Base-by-base conservation (phyloP, 2,113 vertebrate species). In the Marcusenius ussheri region DNA sequence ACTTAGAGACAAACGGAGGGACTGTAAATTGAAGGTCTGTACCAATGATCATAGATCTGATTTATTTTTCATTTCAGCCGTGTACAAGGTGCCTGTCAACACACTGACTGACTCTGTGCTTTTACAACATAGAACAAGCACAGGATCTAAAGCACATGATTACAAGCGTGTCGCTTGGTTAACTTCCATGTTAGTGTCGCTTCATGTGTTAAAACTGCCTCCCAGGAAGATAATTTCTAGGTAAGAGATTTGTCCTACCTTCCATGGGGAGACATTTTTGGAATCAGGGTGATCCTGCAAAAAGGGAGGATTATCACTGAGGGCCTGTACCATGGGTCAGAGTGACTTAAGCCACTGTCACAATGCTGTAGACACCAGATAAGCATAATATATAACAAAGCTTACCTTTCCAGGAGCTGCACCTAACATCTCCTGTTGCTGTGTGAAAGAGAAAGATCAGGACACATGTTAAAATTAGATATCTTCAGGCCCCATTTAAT, bases 181-280 rank as follows among this genome's bases (percentile, higher is more conserved):
- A n/a, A 62, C 21, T 8, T n/a, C 3, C 58, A 27, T n/a, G 58
- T 62, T 62, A 62, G 21, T n/a, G 24, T 66, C n/a, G 1, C 62
- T 10, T 66, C 58, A n/a, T 66, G 62, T 27, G 9, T 27, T 19
- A 83, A 17, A 83, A 83, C 8, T 6, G 42, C 58, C 62, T 17
- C 46, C n/a, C 10, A 31, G n/a, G 35, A 17, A 80, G 8, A 47
- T 5, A 10, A 42, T 21, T 66, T 77, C n/a, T 31, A n/a, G 39
- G 21, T 13, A 24, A 2, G 49, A 66, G 2, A 19, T 85, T 27
- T n/a, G 4, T 21, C 95, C 91, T 95, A 99, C 98, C 97, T 99
- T 99, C 98, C 98, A 99, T 0, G 98, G 98, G 91, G 98, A 99
- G 0, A 97, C 96, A 8, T 96, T 96, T 93, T 98, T 99, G 0